Percentiles rank a stretch among this genome's conserved stretches.
Conservation (phyloP, 2,797 vertebrate genomes). For the Acomys russatus region DNA sequence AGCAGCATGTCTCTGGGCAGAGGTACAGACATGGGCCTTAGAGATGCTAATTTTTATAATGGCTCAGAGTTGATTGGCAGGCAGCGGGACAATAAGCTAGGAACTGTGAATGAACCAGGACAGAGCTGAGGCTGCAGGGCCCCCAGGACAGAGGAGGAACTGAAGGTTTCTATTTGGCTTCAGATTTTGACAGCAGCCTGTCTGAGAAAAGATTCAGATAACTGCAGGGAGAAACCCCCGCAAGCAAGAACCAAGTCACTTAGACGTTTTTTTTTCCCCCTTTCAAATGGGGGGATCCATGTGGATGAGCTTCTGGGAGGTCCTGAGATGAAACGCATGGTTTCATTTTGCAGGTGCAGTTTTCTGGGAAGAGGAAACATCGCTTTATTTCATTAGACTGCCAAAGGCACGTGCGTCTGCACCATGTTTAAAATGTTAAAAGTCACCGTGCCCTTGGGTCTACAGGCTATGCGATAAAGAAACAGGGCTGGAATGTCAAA, state of each 20-base stretch:
- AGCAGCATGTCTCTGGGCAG: neutral
- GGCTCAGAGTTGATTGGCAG: slow-evolving; percentile 76
- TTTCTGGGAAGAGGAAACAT: slow-evolving; percentile 9
- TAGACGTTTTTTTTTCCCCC: neutral
- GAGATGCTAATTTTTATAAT: slow-evolving; percentile 80
- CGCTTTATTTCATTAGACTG: slow-evolving; percentile 2
- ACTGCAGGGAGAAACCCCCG: neutral
- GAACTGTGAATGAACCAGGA: slow-evolving; percentile 56
- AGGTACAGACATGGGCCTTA: slow-evolving; percentile 63
- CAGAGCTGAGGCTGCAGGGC: neutral
- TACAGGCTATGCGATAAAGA: neutral
- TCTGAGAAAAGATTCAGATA: slow-evolving; percentile 27
- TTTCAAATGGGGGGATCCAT: neutral
- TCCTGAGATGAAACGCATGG: neutral
- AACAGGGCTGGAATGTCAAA: neutral
- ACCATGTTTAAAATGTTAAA: slow-evolving; percentile 39
- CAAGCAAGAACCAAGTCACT: slow-evolving; percentile 33
- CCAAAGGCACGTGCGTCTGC: slow-evolving; percentile 20
- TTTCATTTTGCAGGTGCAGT: slow-evolving; percentile 46
- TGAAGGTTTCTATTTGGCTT: slow-evolving; percentile 47
- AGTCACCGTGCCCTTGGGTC: neutral
- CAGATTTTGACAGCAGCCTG: neutral
- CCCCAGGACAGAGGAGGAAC: neutral
- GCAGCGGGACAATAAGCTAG: slow-evolving; percentile 64
- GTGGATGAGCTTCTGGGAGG: neutral